A percentile compares a stretch with the other conserved stretches of the same genome.
phyloP scores from a whole-genome alignment of 2,888 invertebrate species.

The Drosophila atroscutellata region DNA sequence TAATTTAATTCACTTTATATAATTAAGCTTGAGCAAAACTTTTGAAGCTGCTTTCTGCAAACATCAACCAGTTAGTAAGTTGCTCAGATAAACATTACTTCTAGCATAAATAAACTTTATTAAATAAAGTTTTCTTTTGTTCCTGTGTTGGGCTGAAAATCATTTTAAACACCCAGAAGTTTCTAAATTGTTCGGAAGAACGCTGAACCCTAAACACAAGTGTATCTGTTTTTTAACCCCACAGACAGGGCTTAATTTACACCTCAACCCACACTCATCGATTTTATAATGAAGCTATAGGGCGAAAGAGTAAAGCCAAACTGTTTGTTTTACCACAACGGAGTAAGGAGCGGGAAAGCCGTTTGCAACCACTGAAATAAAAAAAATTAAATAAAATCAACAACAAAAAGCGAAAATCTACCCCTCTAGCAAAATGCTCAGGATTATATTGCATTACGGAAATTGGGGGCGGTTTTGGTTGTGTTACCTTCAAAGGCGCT shows the following conservation, averaged over 20 bases:
- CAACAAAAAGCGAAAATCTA: slow-evolving; percentile 22
- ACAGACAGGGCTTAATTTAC: slow-evolving; percentile 37
- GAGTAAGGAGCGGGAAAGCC: slow-evolving; percentile 11
- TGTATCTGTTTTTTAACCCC: slow-evolving; percentile 13
- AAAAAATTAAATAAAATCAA: slow-evolving; percentile 8
- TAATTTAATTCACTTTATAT: not conserved
- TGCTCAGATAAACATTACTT: not conserved
- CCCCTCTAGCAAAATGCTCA: slow-evolving; percentile 21
- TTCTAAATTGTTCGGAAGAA: not conserved
- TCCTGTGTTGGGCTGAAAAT: slow-evolving; percentile 3
- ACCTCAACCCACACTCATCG: slow-evolving; percentile 47
- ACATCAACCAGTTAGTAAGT: not conserved
- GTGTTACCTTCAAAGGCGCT: slow-evolving; percentile 40
- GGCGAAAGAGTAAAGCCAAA: slow-evolving; percentile 37
- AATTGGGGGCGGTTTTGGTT: slow-evolving; percentile 47
- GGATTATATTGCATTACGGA: slow-evolving; percentile 58
- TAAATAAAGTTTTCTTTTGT: not conserved
- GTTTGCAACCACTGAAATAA: slow-evolving; percentile 56
- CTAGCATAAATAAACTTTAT: not conserved
- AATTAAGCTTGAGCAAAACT: not conserved
- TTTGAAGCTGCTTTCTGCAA: not conserved
- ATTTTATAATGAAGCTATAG: slow-evolving; percentile 70
- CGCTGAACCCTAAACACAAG: slow-evolving; percentile 1
- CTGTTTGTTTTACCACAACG: slow-evolving; percentile 59
- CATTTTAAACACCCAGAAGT: not conserved